phyloP scores from a whole-genome alignment of 2,888 invertebrate species.

The Lycocerus yunnanus region DNA sequence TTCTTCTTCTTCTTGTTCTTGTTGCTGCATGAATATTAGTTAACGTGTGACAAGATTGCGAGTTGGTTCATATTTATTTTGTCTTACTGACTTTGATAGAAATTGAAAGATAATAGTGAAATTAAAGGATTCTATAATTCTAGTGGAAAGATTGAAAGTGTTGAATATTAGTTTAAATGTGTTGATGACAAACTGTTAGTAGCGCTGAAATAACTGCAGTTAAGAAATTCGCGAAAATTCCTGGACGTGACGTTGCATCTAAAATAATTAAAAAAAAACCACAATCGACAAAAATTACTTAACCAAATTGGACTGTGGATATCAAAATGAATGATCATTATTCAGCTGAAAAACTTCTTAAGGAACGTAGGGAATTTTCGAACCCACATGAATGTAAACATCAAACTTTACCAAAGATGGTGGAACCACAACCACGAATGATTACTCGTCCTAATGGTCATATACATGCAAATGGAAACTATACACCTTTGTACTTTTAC shows the following conservation, averaged over 20 bases:
- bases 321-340: not conserved
- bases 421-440: not conserved
- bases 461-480: not conserved
- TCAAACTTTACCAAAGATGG: not conserved
- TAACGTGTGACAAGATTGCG: no score
- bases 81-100: no score
- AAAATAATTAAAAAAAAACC: not conserved
- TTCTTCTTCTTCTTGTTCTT: no score
- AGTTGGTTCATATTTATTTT: no score
- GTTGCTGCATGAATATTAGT: no score
- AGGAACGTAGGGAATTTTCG: accelerated
- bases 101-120: no score
- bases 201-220: no score
- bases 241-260: not conserved
- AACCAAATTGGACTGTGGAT: not conserved
- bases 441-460: not conserved
- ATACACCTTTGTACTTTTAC: not conserved
- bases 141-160: no score
- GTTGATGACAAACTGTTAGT: no score
- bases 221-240: not conserved
- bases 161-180: no score
- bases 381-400: not conserved
- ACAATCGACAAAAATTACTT: not conserved
- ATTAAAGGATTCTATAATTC: no score
- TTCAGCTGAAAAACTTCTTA: not conserved